Conservation (phyloP, 1,140 invertebrate genomes). For the Drosophila lacteicornis region DNA sequence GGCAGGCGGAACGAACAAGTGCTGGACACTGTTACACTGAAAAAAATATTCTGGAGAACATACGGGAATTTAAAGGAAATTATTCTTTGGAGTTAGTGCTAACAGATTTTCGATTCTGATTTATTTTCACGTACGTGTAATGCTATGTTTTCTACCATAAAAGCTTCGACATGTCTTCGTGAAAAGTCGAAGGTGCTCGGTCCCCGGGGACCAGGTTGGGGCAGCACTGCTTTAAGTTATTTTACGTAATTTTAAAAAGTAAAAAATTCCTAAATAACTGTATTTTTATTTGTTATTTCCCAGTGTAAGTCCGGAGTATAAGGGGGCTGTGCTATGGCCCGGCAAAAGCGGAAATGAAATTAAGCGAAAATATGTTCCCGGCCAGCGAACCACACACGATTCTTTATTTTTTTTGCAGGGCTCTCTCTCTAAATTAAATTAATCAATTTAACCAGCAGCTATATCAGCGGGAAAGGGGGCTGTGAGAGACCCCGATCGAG, state of each 20-base stretch:
- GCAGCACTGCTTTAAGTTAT: too few species aligned
- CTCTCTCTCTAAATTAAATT: slow-evolving; percentile 64
- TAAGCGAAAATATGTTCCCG: slow-evolving; percentile 79
- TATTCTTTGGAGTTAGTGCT: too few species aligned
- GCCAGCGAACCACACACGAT: slow-evolving; percentile 33
- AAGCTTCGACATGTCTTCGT: too few species aligned
- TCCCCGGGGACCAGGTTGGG: too few species aligned
- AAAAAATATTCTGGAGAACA: not conserved
- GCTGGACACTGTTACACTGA: slow-evolving; percentile 24
- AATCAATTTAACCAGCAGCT: slow-evolving; percentile 76
- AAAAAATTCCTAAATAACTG: too few species aligned
- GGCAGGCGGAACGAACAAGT: slow-evolving; percentile 77
- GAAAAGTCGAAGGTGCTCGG: too few species aligned
- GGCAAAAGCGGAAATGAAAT: slow-evolving; percentile 74
- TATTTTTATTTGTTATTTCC: too few species aligned
- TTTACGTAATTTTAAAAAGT: too few species aligned
- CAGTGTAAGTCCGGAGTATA: not conserved
- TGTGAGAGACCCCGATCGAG: slow-evolving; percentile 25
- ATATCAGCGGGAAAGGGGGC: not conserved
- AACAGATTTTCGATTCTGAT: too few species aligned
- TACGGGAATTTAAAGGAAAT: not conserved
- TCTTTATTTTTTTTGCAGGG: slow-evolving; percentile 1
- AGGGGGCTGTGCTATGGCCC: not conserved
- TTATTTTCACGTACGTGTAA: too few species aligned
- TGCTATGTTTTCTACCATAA: too few species aligned